These are phyloP conservation scores for Empis livida DNA, from an alignment of 2,888 invertebrate species.

Conservation along the genomic window DNA sequence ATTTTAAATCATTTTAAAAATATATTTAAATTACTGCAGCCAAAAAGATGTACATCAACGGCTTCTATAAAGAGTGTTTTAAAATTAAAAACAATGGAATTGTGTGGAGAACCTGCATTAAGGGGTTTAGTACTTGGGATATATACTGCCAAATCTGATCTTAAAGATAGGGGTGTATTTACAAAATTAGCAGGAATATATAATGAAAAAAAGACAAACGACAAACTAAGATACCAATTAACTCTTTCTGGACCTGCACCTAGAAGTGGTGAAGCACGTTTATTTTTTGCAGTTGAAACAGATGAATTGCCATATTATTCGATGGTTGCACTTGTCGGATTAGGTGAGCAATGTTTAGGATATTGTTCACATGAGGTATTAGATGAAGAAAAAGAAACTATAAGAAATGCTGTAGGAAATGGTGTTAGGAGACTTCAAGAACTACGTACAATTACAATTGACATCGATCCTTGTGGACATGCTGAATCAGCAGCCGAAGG, in stretches of 20 bases:
- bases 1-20: background rate
- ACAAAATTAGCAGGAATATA: slow-evolving; percentile 49
- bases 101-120: slow-evolving; percentile 28
- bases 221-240: slow-evolving; percentile 42
- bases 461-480: slow-evolving; percentile 58
- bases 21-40: slow-evolving; percentile 7
- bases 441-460: slow-evolving; percentile 43
- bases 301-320: slow-evolving; percentile 38
- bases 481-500: slow-evolving; percentile 73
- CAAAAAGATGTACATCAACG: slow-evolving; percentile 23
- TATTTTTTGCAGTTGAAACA: slow-evolving; percentile 53
- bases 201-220: slow-evolving; percentile 37
- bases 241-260: slow-evolving; percentile 40
- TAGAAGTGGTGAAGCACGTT: slow-evolving; percentile 41
- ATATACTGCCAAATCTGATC: slow-evolving; percentile 45
- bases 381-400: slow-evolving; percentile 61
- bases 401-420: slow-evolving; percentile 52
- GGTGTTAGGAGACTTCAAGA: slow-evolving; percentile 45
- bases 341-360: slow-evolving; percentile 54
- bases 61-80: too few relatives aligned
- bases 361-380: slow-evolving; percentile 55
- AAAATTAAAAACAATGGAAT: too few relatives aligned
- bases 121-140: slow-evolving; percentile 48
- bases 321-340: slow-evolving; percentile 58
- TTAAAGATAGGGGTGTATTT: slow-evolving; percentile 41